phyloP scores from a whole-genome alignment of 2,888 invertebrate species.

The Pristionchus fissidentatus region DNA sequence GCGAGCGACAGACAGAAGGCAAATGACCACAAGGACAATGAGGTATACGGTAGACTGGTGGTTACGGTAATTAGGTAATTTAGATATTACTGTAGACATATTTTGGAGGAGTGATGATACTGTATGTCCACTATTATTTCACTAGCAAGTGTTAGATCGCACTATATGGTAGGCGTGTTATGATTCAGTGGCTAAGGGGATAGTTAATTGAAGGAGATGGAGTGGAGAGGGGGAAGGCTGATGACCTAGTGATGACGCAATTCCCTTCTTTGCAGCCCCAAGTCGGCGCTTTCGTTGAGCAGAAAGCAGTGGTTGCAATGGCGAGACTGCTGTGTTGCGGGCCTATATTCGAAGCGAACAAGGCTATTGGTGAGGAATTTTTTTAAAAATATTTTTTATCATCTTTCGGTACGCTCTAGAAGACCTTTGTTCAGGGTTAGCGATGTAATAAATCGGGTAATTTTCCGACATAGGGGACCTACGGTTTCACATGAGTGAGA shows the following conservation, averaged over 20 bases:
- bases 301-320: slow-evolving; percentile 86
- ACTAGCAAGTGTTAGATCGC: not conserved
- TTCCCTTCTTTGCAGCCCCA: slow-evolving; percentile 44
- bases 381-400: not conserved
- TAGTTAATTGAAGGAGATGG: not conserved
- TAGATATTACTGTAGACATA: not conserved
- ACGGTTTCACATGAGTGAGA: no score
- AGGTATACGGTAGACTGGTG: slow-evolving; percentile 23
- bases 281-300: slow-evolving; percentile 77
- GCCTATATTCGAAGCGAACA: slow-evolving; percentile 86
- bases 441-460: no score
- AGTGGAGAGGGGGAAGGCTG: not conserved
- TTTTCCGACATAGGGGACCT: no score
- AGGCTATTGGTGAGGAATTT: slow-evolving; percentile 55
- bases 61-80: not conserved
- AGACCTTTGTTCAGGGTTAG: no score
- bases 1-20: slow-evolving; percentile 67
- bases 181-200: no score
- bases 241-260: not conserved
- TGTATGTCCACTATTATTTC: not conserved
- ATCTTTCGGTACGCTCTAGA: no score
- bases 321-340: slow-evolving; percentile 95
- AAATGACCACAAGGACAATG: slow-evolving; percentile 51
- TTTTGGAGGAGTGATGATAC: not conserved
- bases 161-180: not conserved